Conservation (phyloP, 1,140 invertebrate genomes). For the Anastrepha ludens region DNA sequence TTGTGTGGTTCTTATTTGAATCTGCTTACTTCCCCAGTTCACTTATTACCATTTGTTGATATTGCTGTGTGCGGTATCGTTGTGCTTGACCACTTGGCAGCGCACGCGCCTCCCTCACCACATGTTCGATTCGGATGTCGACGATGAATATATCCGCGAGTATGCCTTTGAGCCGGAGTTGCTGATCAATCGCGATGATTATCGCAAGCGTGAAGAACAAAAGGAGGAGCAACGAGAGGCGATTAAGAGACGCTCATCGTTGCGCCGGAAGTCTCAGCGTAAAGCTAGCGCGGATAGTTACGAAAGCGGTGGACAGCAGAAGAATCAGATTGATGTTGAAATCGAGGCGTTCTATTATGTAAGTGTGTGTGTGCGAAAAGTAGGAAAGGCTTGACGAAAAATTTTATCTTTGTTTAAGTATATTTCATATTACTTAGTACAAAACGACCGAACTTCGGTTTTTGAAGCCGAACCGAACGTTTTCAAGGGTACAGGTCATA, state of each 20-base stretch:
- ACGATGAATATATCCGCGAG: conserved; percentile 73
- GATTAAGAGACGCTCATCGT: conserved; percentile 46
- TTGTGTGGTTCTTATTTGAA: too few species aligned
- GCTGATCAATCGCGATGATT: conserved; percentile 71
- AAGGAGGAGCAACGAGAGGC: conserved; percentile 41
- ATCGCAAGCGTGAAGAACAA: conserved; percentile 66
- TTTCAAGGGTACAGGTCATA: too few species aligned
- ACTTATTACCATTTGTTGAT: not conserved
- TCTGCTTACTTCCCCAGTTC: not conserved
- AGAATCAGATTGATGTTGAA: conserved; percentile 71
- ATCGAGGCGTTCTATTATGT: conserved; percentile 74
- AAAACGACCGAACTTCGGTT: too few species aligned
- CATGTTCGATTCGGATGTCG: conserved; percentile 69
- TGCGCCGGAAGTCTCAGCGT: conserved; percentile 54
- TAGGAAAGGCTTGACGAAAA: too few species aligned
- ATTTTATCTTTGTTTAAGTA: too few species aligned
- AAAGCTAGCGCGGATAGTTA: conserved; percentile 60
- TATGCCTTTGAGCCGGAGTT: conserved; percentile 73
- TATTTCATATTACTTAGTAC: too few species aligned
- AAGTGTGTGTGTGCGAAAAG: conserved; percentile 58
- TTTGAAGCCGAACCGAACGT: too few species aligned
- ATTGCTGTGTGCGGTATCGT: not conserved
- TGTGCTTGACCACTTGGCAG: not conserved
- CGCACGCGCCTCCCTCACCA: conserved; percentile 57
- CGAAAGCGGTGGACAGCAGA: conserved; percentile 63